A percentile compares a stretch with the other conserved stretches of the same genome.
phyloP scores from a whole-genome alignment of 1,140 invertebrate species.

The Thrips palmi region DNA sequence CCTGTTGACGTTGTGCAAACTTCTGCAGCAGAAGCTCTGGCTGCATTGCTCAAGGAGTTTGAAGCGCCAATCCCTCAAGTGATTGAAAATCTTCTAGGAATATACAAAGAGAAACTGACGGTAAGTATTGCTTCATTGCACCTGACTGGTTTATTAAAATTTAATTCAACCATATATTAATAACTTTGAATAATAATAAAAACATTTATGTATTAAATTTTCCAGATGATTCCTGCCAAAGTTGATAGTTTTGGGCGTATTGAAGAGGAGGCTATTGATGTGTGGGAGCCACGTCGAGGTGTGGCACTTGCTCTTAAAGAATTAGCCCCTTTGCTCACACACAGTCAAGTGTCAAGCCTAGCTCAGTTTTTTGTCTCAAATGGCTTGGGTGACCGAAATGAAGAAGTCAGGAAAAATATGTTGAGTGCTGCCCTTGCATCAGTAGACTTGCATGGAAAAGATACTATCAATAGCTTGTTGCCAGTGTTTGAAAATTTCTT shows the following conservation, averaged over 20 bases:
- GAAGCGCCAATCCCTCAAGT: conserved; percentile 9
- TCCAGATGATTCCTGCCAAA: conserved; percentile 62
- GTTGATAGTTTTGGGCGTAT: conserved; percentile 84
- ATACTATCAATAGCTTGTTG: conserved; percentile 50
- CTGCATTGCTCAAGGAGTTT: conserved; percentile 40
- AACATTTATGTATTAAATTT: conserved; percentile 9
- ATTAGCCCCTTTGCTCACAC: conserved; percentile 47
- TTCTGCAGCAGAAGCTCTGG: conserved; percentile 55
- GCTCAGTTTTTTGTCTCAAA: conserved; percentile 73
- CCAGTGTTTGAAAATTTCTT: conserved; percentile 82
- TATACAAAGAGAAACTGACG: conserved; percentile 59
- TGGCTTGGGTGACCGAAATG: conserved; percentile 70
- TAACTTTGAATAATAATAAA: not conserved
- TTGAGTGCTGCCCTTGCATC: conserved; percentile 77
- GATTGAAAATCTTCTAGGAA: conserved; percentile 32
- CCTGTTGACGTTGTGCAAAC: conserved; percentile 58
- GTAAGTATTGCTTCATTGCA: conserved; percentile 23
- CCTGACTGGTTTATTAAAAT: conserved; percentile 1
- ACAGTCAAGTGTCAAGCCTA: conserved; percentile 44
- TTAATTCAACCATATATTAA: conserved; percentile 5
- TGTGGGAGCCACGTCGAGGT: conserved; percentile 74
- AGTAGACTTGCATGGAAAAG: conserved; percentile 82
- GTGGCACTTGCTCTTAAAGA: conserved; percentile 63
- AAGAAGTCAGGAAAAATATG: conserved; percentile 75
- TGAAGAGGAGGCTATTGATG: conserved; percentile 64